A percentile compares a stretch with the other conserved stretches of the same genome.
These are phyloP conservation scores for Melanostoma scalare DNA, from an alignment of 2,888 invertebrate species.

Conservation along the genomic window DNA sequence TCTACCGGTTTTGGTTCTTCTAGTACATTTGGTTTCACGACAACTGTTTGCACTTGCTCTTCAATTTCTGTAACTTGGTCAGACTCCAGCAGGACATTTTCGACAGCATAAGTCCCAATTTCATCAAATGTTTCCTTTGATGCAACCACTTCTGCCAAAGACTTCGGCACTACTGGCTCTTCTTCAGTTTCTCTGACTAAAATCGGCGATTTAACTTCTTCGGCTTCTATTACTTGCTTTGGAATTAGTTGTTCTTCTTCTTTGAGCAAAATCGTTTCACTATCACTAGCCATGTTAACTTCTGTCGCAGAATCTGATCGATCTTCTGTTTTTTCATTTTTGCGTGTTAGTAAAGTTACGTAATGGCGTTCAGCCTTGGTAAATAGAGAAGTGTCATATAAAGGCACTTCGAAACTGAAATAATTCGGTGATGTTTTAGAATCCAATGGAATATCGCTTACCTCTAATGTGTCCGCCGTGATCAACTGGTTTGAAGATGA, in stretches of 20 bases:
- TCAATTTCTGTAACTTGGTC: not conserved
- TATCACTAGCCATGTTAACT: not conserved
- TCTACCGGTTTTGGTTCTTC: not conserved
- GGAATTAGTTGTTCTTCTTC: not conserved
- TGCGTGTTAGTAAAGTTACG: constrained; percentile 18
- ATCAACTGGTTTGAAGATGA: constrained; percentile 3
- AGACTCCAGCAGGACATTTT: too few species aligned
- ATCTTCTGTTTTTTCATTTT: not conserved
- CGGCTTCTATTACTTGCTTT: constrained; percentile 10
- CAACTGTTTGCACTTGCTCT: not conserved
- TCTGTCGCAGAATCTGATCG: not conserved
- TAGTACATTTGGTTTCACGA: not conserved
- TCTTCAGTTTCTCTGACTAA: not conserved
- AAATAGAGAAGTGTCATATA: constrained; percentile 40
- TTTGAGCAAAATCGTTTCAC: not conserved
- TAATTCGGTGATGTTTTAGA: constrained; percentile 18
- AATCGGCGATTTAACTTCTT: not conserved
- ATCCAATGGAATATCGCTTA: constrained; percentile 35
- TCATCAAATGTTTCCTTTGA: too few species aligned
- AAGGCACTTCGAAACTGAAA: constrained; percentile 69
- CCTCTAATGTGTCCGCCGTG: constrained; percentile 41
- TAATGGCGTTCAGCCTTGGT: constrained; percentile 40
- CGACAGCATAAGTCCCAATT: too few species aligned
- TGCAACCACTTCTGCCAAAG: not conserved
- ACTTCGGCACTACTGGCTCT: not conserved